Percentiles rank a stretch among this genome's conserved stretches.
These are phyloP conservation scores for Subanguina moxae DNA, from an alignment of 1,140 invertebrate genomes.

Conservation along the genomic window DNA sequence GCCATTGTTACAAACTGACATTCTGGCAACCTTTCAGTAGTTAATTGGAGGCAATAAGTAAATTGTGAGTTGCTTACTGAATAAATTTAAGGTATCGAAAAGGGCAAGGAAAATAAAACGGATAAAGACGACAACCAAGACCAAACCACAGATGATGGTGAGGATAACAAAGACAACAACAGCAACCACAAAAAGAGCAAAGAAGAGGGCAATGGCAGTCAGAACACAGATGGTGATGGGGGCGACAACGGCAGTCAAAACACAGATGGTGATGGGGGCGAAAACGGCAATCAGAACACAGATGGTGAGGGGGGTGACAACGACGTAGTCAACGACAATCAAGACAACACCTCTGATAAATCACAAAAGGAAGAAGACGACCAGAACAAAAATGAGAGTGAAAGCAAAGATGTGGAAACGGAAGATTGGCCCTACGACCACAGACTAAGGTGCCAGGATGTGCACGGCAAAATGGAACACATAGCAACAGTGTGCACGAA, in stretches of 20 bases:
- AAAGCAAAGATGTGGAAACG: slow-evolving; percentile 1
- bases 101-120: too few relatives aligned
- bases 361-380: neutral
- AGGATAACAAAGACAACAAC: neutral
- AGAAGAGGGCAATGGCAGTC: neutral
- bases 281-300: neutral
- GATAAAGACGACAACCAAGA: too few relatives aligned
- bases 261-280: neutral
- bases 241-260: neutral
- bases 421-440: slow-evolving; percentile 9
- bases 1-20: too few relatives aligned
- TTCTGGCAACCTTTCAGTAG: too few relatives aligned
- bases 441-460: slow-evolving; percentile 1
- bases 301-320: neutral
- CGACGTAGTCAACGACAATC: neutral
- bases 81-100: too few relatives aligned
- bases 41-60: too few relatives aligned
- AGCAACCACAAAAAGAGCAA: neutral
- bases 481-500: slow-evolving; percentile 20
- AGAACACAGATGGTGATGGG: neutral
- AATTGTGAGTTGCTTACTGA: too few relatives aligned
- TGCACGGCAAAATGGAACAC: slow-evolving; percentile 14
- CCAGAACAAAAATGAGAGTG: slow-evolving; percentile 9
- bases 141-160: too few relatives aligned
- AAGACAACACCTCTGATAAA: neutral